These are phyloP conservation scores for Pardalotus punctatus DNA, from an alignment of 2,113 vertebrate species.

Conservation along the genomic window DNA sequence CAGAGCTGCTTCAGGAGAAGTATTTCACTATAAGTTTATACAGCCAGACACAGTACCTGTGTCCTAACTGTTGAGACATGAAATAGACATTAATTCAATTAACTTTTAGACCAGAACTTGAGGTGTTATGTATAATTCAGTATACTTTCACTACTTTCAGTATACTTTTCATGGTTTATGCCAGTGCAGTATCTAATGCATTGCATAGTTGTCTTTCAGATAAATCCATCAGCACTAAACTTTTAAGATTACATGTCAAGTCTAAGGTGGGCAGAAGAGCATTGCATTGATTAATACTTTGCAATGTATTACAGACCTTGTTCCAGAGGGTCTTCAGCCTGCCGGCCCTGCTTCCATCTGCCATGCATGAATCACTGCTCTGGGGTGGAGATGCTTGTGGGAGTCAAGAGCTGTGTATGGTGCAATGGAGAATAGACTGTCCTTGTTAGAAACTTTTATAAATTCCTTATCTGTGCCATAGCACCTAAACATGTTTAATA, in stretches of 20 bases:
- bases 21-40: not conserved
- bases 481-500: not conserved
- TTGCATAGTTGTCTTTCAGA: not conserved
- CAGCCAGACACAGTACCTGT: not conserved
- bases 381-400: not conserved
- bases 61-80: not conserved
- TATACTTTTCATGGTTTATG: not conserved
- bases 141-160: not conserved
- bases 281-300: not conserved
- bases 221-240: not conserved
- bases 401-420: not conserved
- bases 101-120: not conserved
- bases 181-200: not conserved
- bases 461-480: not conserved
- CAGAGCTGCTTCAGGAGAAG: not conserved
- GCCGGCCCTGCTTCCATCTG: not conserved
- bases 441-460: not conserved
- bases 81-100: not conserved
- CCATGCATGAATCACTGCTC: not conserved
- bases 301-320: not conserved
- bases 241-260: not conserved
- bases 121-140: not conserved
- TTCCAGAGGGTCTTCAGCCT: not conserved
- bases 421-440: not conserved
- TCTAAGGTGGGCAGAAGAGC: not conserved